Conservation (phyloP, 2,888 invertebrate genomes). For the Tanypteryx hageni region DNA sequence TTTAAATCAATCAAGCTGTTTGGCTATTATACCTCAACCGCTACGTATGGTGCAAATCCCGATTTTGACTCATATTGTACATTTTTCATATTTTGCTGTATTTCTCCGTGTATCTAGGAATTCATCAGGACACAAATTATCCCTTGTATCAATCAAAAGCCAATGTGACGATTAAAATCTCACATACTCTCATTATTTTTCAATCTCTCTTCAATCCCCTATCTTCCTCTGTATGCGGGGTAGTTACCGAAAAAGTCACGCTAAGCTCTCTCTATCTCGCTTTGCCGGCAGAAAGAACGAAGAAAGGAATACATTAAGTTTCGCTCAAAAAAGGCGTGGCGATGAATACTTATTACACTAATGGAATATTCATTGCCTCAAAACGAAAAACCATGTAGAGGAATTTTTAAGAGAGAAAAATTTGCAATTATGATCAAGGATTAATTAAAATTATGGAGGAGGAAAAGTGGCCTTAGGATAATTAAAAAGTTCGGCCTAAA, state of each 20-base stretch:
- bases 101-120: too few species aligned
- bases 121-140: too few species aligned
- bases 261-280: not conserved
- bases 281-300: not conserved
- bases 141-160: too few species aligned
- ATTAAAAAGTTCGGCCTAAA: not conserved
- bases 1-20: too few species aligned
- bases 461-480: not conserved
- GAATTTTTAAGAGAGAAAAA: not conserved
- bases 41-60: too few species aligned
- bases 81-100: too few species aligned
- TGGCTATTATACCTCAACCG: too few species aligned
- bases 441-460: not conserved
- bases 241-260: constrained; percentile 17
- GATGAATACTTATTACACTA: constrained; percentile 57
- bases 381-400: constrained; percentile 42
- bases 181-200: too few species aligned
- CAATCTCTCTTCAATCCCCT: not conserved
- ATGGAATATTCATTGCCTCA: constrained; percentile 50
- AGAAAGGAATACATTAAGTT: constrained; percentile 25
- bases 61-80: too few species aligned
- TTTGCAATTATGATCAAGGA: not conserved
- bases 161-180: too few species aligned
- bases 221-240: not conserved
- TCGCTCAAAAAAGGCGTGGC: not conserved